phyloP scores from a whole-genome alignment of 2,888 invertebrate species.

The Molanna angustata region DNA sequence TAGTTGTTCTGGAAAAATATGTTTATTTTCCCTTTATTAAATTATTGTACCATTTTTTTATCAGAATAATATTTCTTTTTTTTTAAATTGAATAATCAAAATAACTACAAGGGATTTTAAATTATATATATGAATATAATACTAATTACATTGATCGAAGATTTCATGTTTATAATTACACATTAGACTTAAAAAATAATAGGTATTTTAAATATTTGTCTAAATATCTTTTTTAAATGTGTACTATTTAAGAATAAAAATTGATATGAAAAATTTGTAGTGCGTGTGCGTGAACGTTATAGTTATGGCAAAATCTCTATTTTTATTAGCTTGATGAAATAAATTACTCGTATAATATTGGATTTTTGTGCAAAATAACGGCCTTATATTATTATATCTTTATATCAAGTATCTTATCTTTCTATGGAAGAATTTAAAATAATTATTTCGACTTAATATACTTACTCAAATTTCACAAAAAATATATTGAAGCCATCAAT shows the following conservation, averaged over 20 bases:
- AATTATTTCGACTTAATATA: too few species aligned
- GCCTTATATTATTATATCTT: too few species aligned
- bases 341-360: conserved; percentile 23
- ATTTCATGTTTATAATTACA: not conserved
- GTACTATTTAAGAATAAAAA: conserved; percentile 25
- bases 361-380: conserved; percentile 31
- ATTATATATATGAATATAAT: conserved; percentile 11
- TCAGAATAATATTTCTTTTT: too few species aligned
- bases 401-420: too few species aligned
- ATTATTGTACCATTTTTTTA: too few species aligned
- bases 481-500: too few species aligned
- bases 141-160: not conserved
- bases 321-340: conserved; percentile 29
- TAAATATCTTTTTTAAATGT: conserved; percentile 32
- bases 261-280: conserved; percentile 19
- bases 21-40: too few species aligned
- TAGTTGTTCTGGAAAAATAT: too few species aligned
- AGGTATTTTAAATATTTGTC: conserved; percentile 27
- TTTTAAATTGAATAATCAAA: conserved; percentile 2
- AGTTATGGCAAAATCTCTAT: conserved; percentile 29
- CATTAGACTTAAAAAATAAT: conserved; percentile 3
- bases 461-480: too few species aligned
- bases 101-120: conserved; percentile 19
- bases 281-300: conserved; percentile 27
- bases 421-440: too few species aligned